Conservation (phyloP, 2,797 vertebrate genomes). For the Meda fulgida region DNA sequence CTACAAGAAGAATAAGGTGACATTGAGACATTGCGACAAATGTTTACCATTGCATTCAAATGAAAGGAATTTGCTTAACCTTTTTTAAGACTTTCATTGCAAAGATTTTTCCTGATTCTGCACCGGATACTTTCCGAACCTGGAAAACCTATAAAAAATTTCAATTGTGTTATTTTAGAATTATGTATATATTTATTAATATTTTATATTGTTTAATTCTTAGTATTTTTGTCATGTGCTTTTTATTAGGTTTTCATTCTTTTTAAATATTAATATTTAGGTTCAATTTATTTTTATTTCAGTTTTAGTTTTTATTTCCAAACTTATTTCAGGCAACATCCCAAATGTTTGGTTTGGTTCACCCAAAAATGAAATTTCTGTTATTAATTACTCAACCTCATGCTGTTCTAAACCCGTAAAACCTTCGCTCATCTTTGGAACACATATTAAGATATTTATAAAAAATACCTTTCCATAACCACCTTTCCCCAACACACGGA, state of each 20-base stretch:
- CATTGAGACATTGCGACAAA: neutral
- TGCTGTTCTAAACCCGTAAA: neutral
- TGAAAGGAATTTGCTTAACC: conserved; percentile 74
- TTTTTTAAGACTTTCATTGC: conserved; percentile 99
- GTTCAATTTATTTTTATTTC: neutral
- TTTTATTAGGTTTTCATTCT: neutral
- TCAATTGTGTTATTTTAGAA: neutral
- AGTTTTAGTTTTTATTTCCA: neutral
- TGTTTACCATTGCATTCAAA: neutral
- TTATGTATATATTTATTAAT: neutral
- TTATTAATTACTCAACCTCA: too few species aligned
- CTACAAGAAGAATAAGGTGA: conserved; percentile 68
- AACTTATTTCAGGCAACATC: neutral
- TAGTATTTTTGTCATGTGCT: neutral
- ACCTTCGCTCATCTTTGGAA: neutral
- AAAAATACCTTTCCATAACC: conserved; percentile 93
- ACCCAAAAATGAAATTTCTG: too few species aligned
- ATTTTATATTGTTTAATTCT: neutral
- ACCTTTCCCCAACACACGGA: conserved; percentile 95
- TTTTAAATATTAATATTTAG: neutral
- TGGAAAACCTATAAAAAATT: conserved; percentile 88
- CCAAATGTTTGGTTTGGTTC: neutral
- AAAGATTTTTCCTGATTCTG: conserved; percentile 94
- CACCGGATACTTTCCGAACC: conserved; percentile 94
- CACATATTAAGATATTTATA: neutral